Percentiles rank a stretch among this genome's conserved stretches.
phyloP scores from a whole-genome alignment of 2,797 vertebrate species.

The Lagodon rhomboides region DNA sequence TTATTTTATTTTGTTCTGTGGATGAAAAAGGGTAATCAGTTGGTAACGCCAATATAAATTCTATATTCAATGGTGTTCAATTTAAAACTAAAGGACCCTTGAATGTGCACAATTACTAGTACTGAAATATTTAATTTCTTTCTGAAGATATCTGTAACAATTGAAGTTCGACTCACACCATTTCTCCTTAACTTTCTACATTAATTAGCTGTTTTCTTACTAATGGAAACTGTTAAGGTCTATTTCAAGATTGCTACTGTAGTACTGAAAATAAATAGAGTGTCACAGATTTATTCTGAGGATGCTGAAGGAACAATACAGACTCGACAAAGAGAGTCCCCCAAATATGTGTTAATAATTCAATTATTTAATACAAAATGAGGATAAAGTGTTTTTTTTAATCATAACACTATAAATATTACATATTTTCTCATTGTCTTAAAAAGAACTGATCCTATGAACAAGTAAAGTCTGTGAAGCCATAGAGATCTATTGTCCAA shows the following conservation, averaged over 20 bases:
- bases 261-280: background rate
- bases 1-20: slow-evolving; percentile 4
- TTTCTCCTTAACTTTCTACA: background rate
- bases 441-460: background rate
- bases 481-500: background rate
- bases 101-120: background rate
- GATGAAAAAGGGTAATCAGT: background rate
- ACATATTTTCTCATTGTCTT: background rate
- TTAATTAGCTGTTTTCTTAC: slow-evolving; percentile 24
- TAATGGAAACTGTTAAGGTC: slow-evolving; percentile 17
- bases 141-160: background rate
- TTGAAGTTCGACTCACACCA: background rate
- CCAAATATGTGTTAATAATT: background rate
- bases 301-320: background rate
- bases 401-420: background rate
- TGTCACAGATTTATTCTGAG: background rate
- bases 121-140: background rate
- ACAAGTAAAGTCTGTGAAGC: background rate
- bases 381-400: background rate
- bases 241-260: background rate
- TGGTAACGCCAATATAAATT: background rate
- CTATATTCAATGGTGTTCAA: background rate
- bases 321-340: background rate
- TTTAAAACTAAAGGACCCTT: background rate
- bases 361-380: background rate